Percentiles rank a stretch among this genome's conserved stretches.
phyloP scores from a whole-genome alignment of 2,888 invertebrate genomes.

The Leptopilina myrica region DNA sequence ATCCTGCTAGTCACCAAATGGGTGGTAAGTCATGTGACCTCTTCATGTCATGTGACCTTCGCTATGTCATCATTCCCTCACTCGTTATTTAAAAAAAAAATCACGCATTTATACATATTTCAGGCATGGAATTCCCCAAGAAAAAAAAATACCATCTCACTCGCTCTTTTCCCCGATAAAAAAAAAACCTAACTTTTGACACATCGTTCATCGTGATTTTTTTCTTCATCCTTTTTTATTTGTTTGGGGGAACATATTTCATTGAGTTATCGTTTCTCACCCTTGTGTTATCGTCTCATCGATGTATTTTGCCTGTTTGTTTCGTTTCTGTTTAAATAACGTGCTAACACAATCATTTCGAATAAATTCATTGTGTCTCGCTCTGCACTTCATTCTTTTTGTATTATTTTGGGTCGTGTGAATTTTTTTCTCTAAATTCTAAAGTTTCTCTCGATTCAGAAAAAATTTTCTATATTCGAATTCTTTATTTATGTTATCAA shows the following conservation, averaged over 20 bases:
- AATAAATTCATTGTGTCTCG: conserved; percentile 12
- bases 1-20: conserved; percentile 76
- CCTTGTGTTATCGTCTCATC: conserved; percentile 37
- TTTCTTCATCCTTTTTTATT: conserved; percentile 16
- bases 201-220: conserved; percentile 7
- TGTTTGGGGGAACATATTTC: conserved; percentile 27
- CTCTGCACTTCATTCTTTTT: conserved; percentile 14
- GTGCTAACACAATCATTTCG: conserved; percentile 29
- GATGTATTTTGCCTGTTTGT: conserved; percentile 34
- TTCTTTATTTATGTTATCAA: too few species aligned
- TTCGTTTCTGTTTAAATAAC: conserved; percentile 32
- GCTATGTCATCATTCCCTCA: conserved; percentile 65
- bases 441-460: too few species aligned
- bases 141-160: background rate
- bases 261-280: conserved; percentile 24
- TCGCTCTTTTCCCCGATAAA: background rate
- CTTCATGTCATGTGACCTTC: conserved; percentile 76
- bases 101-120: conserved; percentile 40
- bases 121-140: conserved; percentile 45
- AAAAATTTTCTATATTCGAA: too few species aligned
- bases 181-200: conserved; percentile 6
- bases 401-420: conserved; percentile 1
- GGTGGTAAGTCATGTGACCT: conserved; percentile 77
- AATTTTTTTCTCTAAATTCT: background rate
- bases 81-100: conserved; percentile 35